Base-by-base conservation (phyloP, 1,140 invertebrate species). In the Euwallacea fornicatus region DNA sequence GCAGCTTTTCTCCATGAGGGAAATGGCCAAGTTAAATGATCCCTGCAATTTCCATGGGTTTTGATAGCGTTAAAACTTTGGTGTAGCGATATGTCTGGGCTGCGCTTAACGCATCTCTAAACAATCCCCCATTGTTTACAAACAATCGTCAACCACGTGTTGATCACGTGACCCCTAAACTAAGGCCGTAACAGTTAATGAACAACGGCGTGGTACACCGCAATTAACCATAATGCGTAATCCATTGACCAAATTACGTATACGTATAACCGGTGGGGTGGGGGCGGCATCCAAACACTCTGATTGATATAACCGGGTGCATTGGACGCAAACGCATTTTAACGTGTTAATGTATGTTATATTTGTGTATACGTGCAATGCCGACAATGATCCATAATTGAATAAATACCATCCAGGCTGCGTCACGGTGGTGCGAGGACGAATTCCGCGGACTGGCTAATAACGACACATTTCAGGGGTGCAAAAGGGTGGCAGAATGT, bases 161-260 rank as follows among this genome's bases (percentile, higher is more conserved):
- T 74, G 67, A 66, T 74, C 78, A 80, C 78, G 78, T 80, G 78
- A 76, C 71, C 60, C 77, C 76, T 79, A 33, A 77, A 77, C 70
- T 56, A 73, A 61, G 69, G 69, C 71, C 76, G 78, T 79, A 79
- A 77, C 76, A 75, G 77, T 81, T 79, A 81, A 81, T 81, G 79
- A 78, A 79, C 78, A 79, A 77, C 78, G 73, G 74, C 79, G 79
- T 74, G 78, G 79, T 72, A 73, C 72, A 77, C 79, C 79, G 77
- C 79, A 81, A 81, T 81, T 81, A 81, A 80, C 78, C 78, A 81
- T 81, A 81, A 81, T 81, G 79, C 79, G 79, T 81, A 80, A 80
- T 79, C 78, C 79, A 78, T 76, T 80, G 78, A 80, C 79, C 78
- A 79, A 81, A 81, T 81, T 81, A 81, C 80, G 78, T 80, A 79